Base-by-base conservation (phyloP, 2,113 vertebrate species). In the Alethe castanea region DNA sequence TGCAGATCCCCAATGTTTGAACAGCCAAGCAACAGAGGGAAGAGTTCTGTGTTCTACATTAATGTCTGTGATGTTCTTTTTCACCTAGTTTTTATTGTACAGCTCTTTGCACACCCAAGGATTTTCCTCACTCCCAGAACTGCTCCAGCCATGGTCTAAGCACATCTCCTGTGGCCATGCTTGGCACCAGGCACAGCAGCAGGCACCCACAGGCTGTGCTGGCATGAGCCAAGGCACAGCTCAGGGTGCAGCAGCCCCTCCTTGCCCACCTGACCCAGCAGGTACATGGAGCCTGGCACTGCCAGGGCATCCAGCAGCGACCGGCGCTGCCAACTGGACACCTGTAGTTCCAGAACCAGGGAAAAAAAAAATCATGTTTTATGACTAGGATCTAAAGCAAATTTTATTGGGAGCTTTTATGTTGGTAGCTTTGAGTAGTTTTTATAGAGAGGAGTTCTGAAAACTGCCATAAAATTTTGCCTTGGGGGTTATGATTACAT, bases 361-460 rank as follows among this genome's bases (percentile, higher is more conserved):
- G 71, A 62, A 92, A 96, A 92, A 92, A 92, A 92, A 96, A 96
- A 44, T 42, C 79, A 48, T 95, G 90, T 91, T 98, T 98, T 98
- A 98, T 3, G 92, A 82, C 96, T 15, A 87, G 61, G 69, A 97
- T 94, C 98, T 98, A 98, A 98, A 97, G 96, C 95, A 97, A 97
- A 98, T 98, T 98, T 98, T 98, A 98, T 97, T 97, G 96, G 95
- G 90, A 98, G 97, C 96, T 97, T 98, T 98, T 98, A 98, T 94
- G 97, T 86, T 96, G 97, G 97, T 96, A 94, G 97, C 94, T 97
- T 95, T 97, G 95, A 97, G 97, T 90, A 97, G 96, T 97, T 98
- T 98, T 98, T 98, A 98, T 97, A 97, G 98, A 97, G 97, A 97
- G 86, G 98, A 98, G 97, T 98, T 97, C 95, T 95, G 97, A 98